A percentile compares a stretch with the other conserved stretches of the same genome.
Evolutionary conservation across 1,140 invertebrate genomes (phyloP).

Genomic region (Acromyrmex heyeri): DNA sequence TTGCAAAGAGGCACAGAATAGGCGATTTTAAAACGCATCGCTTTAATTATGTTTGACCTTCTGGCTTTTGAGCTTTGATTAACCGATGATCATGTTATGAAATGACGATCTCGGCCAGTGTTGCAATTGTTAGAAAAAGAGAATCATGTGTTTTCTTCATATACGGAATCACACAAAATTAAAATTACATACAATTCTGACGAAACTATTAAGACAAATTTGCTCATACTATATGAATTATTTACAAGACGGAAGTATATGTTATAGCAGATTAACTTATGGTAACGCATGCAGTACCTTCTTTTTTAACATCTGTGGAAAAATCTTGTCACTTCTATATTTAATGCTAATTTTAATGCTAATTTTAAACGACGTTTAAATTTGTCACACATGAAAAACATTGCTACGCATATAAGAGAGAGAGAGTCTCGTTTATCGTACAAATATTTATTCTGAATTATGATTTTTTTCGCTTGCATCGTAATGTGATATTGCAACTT

Average conservation of each 20-base stretch:
- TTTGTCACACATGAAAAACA: not conserved
- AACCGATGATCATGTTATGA: too few relatives aligned
- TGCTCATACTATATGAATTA: slow-evolving; percentile 24
- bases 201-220: not conserved
- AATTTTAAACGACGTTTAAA: not conserved
- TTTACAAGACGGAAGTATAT: not conserved
- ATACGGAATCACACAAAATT: not conserved
- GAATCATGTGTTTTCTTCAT: not conserved
- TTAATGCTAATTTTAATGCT: too few relatives aligned
- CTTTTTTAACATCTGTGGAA: not conserved
- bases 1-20: too few relatives aligned
- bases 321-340: not conserved
- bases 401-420: too few relatives aligned
- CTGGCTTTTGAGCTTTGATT: too few relatives aligned
- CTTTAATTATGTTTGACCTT: too few relatives aligned
- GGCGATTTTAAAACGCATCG: too few relatives aligned
- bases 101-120: too few relatives aligned
- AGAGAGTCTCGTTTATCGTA: not conserved
- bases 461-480: not conserved
- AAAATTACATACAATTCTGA: not conserved
- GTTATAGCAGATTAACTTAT: slow-evolving; percentile 21
- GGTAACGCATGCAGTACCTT: slow-evolving; percentile 14
- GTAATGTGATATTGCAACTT: not conserved
- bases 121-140: not conserved
- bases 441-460: not conserved